Percentiles rank a stretch among this genome's conserved stretches.
phyloP scores from a whole-genome alignment of 2,888 invertebrate species.

The Ophion ventricosus region DNA sequence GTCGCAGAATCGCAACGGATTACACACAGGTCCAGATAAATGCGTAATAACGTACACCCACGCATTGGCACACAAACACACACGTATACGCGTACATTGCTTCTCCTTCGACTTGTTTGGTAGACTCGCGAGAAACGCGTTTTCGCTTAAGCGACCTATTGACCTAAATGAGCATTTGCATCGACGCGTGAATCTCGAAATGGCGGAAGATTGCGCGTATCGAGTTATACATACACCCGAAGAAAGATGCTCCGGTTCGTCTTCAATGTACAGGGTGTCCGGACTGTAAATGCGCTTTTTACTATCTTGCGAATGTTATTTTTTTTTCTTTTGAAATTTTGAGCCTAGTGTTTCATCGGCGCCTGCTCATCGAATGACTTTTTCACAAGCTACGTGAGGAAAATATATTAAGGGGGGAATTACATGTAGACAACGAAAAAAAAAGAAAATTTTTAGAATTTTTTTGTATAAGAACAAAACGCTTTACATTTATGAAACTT shows the following conservation, averaged over 20 bases:
- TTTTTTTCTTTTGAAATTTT: too few species aligned
- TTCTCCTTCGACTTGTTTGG: conserved; percentile 36
- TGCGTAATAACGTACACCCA: conserved; percentile 23
- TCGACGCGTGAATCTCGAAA: conserved; percentile 58
- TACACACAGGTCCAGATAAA: too few species aligned
- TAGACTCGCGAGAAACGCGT: conserved; percentile 58
- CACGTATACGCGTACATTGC: conserved; percentile 54
- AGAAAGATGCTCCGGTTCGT: background rate
- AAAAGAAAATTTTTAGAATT: too few species aligned
- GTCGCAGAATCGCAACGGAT: conserved; percentile 55
- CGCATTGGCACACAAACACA: conserved; percentile 50
- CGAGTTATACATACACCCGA: conserved; percentile 20
- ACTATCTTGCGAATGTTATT: background rate
- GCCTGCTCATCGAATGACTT: too few species aligned
- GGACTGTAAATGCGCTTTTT: background rate
- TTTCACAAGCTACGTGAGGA: too few species aligned
- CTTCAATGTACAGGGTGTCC: background rate
- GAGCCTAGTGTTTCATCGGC: too few species aligned
- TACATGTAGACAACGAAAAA: too few species aligned
- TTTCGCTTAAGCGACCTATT: conserved; percentile 72
- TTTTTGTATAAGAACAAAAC: too few species aligned
- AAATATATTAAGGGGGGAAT: too few species aligned
- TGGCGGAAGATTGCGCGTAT: conserved; percentile 49
- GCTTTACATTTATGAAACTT: too few species aligned
- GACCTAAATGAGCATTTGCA: conserved; percentile 75